Evolutionary conservation across 1,140 invertebrate species (phyloP).

Genomic region (Heliconius himera): DNA sequence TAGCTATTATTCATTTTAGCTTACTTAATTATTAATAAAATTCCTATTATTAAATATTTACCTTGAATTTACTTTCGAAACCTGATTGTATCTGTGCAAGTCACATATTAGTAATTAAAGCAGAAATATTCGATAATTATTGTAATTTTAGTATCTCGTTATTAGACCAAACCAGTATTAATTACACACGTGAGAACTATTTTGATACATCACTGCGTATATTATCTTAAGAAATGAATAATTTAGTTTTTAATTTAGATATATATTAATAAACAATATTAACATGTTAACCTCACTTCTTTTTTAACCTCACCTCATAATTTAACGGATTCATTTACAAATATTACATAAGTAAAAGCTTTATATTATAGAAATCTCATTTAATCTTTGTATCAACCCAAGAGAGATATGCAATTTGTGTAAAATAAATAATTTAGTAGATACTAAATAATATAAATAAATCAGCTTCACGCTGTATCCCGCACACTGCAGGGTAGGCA

Average conservation of each 20-base stretch:
- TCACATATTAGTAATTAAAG: background rate
- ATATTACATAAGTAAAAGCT: too few relatives aligned
- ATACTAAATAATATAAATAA: too few relatives aligned
- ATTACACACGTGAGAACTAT: background rate
- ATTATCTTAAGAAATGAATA: background rate
- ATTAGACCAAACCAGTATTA: background rate
- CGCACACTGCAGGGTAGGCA: too few relatives aligned
- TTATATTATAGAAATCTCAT: too few relatives aligned
- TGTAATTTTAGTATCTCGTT: background rate
- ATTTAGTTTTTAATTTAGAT: background rate
- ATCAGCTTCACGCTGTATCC: too few relatives aligned
- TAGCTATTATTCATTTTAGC: background rate
- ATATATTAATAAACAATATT: background rate
- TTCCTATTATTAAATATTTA: background rate
- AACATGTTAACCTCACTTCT: background rate
- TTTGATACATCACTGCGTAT: background rate
- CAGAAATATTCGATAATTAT: conserved; percentile 1
- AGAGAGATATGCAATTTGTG: too few relatives aligned
- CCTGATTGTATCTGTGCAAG: background rate
- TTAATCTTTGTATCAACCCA: too few relatives aligned
- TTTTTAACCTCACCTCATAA: too few relatives aligned
- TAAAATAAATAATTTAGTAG: too few relatives aligned
- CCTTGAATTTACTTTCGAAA: background rate
- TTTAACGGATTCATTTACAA: too few relatives aligned
- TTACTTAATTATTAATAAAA: background rate